Conservation (phyloP, 2,888 invertebrate genomes). For the Hofmannophila pseudospretella region DNA sequence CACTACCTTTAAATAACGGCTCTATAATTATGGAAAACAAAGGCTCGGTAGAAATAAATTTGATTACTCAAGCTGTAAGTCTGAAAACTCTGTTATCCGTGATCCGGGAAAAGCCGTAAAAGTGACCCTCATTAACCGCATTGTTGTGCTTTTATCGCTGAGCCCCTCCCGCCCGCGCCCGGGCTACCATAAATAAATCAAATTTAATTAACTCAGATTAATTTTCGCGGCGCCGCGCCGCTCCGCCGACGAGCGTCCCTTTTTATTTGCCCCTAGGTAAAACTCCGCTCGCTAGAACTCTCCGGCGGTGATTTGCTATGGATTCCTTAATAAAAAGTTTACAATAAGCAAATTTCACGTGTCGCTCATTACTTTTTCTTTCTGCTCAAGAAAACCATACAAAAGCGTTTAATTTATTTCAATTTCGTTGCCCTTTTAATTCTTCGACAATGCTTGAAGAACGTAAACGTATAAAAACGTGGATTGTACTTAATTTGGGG, state of each 20-base stretch:
- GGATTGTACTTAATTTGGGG: too few species aligned
- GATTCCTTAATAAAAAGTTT: slow-evolving; percentile 74
- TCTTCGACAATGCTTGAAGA: too few species aligned
- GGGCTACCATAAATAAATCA: slow-evolving; percentile 72
- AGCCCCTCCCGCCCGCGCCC: slow-evolving; percentile 40
- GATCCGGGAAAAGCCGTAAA: slow-evolving; percentile 66
- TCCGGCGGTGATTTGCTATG: slow-evolving; percentile 49
- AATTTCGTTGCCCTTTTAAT: not conserved
- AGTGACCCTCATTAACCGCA: slow-evolving; percentile 71
- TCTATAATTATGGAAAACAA: too few species aligned
- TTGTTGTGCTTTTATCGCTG: slow-evolving; percentile 67
- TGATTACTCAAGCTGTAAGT: slow-evolving; percentile 41
- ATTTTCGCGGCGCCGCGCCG: slow-evolving; percentile 60
- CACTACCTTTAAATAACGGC: too few species aligned
- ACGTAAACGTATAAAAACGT: too few species aligned
- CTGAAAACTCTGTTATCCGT: slow-evolving; percentile 60
- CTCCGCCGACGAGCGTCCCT: slow-evolving; percentile 49
- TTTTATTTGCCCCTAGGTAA: slow-evolving; percentile 65
- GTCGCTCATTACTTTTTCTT: slow-evolving; percentile 40
- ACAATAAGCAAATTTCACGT: slow-evolving; percentile 62
- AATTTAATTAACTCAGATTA: slow-evolving; percentile 78
- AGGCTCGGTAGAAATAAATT: too few species aligned
- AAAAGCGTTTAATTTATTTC: slow-evolving; percentile 44
- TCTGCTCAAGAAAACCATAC: slow-evolving; percentile 43
- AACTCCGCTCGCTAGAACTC: slow-evolving; percentile 50